These are phyloP conservation scores for Pimpla rufipes DNA, from an alignment of 2,888 invertebrate species.

Conservation along the genomic window DNA sequence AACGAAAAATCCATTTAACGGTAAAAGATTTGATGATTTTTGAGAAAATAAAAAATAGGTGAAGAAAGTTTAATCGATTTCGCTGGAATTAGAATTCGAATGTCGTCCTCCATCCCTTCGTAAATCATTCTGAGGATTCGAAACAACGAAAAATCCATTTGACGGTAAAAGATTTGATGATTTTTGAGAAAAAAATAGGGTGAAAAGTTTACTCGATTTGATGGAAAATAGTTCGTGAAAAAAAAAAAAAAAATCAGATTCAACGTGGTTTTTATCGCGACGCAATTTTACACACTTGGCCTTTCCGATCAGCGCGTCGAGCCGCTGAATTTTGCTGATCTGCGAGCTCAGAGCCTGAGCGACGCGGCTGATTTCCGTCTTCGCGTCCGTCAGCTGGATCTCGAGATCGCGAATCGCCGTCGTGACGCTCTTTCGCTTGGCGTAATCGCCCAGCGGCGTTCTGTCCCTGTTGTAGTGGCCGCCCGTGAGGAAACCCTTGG, in stretches of 20 bases:
- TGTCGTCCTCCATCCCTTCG: constrained; percentile 97
- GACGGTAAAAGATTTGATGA: background rate
- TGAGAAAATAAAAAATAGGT: background rate
- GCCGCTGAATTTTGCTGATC: constrained; percentile 97
- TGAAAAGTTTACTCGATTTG: no score
- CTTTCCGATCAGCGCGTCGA: constrained; percentile 97
- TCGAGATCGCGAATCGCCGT: constrained; percentile 92
- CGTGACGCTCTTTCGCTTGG: constrained; percentile 92
- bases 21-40: background rate
- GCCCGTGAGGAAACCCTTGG: constrained; percentile 97
- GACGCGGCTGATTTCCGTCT: constrained; percentile 91
- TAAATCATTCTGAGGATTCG: constrained; percentile 91
- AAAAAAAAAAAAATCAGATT: background rate
- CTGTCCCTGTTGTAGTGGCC: constrained; percentile 98
- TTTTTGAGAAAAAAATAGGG: background rate
- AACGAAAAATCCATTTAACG: background rate
- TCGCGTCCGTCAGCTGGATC: constrained; percentile 89
- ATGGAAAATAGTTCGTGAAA: no score
- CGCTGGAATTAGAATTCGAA: no score
- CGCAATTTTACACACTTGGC: constrained; percentile 89
- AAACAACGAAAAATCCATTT: background rate
- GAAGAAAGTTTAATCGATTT: no score
- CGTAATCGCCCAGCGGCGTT: constrained; percentile 96
- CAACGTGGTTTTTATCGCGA: background rate
- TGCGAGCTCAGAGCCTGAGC: constrained; percentile 92